Evolutionary conservation across 1,140 invertebrate genomes (phyloP).

Genomic region (Drosophila varians): DNA sequence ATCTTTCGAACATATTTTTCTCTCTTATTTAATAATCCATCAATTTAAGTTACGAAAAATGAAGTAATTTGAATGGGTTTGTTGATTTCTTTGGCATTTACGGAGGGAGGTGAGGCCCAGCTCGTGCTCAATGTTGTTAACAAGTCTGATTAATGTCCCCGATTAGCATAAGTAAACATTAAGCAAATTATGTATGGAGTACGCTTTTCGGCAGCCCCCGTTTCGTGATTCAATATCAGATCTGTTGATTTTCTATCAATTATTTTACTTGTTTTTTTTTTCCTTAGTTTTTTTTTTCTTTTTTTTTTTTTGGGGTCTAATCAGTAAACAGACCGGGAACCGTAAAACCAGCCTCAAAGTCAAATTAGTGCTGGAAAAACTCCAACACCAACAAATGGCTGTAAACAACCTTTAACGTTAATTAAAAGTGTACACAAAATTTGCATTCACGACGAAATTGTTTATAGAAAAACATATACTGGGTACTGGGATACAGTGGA

Average conservation of each 20-base stretch:
- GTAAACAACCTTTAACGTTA: constrained; percentile 63
- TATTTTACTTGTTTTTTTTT: constrained; percentile 33
- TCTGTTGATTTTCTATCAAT: constrained; percentile 43
- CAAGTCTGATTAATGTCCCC: constrained; percentile 71
- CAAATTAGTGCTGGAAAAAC: constrained; percentile 61
- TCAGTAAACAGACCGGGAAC: constrained; percentile 44
- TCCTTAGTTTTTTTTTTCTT: constrained; percentile 5
- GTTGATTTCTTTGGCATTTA: constrained; percentile 46
- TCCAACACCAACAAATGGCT: constrained; percentile 34
- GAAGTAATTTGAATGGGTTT: constrained; percentile 40
- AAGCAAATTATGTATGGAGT: constrained; percentile 63
- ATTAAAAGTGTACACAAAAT: constrained; percentile 75
- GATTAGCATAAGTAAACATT: constrained; percentile 79
- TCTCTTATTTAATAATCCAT: constrained; percentile 63
- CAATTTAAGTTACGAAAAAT: constrained; percentile 63
- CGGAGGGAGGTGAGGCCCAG: constrained; percentile 6
- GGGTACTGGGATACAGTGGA: background rate
- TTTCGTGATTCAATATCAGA: constrained; percentile 72
- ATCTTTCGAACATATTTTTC: constrained; percentile 40
- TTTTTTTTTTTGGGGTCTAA: constrained; percentile 33
- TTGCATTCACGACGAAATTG: constrained; percentile 80
- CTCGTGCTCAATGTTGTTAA: constrained; percentile 70
- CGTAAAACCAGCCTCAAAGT: constrained; percentile 31
- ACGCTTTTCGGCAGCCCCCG: constrained; percentile 34
- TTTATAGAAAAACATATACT: constrained; percentile 37